Percentiles rank a stretch among this genome's conserved stretches.
phyloP scores from a whole-genome alignment of 2,888 invertebrate species.

The Apodemia mormo region DNA sequence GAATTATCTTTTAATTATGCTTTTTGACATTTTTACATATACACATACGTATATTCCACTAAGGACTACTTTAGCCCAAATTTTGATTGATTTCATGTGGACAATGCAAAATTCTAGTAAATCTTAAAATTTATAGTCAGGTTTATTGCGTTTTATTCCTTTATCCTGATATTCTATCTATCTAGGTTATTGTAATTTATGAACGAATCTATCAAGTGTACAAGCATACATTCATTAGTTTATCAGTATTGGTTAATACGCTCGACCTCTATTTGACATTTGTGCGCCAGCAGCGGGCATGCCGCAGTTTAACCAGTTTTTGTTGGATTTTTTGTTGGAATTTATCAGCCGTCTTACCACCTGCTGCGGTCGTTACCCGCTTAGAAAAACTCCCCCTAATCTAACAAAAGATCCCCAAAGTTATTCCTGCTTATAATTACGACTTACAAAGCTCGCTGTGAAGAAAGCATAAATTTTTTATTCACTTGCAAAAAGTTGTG shows the following conservation, averaged over 20 bases:
- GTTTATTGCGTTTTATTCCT: neutral
- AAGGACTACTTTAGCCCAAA: too few species aligned
- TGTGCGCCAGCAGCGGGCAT: constrained; percentile 41
- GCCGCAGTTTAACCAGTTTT: constrained; percentile 59
- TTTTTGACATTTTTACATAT: too few species aligned
- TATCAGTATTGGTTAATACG: constrained; percentile 30
- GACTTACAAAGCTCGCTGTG: constrained; percentile 68
- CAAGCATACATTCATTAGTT: constrained; percentile 17
- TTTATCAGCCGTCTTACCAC: constrained; percentile 73
- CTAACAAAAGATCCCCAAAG: constrained; percentile 75
- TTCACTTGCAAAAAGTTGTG: constrained; percentile 58
- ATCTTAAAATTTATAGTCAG: neutral
- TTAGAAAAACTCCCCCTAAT: constrained; percentile 70
- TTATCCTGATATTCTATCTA: neutral
- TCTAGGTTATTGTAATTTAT: constrained; percentile 12
- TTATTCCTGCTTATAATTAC: constrained; percentile 78
- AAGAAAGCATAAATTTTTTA: constrained; percentile 62
- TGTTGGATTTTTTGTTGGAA: constrained; percentile 63
- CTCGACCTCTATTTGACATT: constrained; percentile 77
- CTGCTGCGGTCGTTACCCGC: constrained; percentile 78
- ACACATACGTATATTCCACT: too few species aligned
- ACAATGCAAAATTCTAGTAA: neutral
- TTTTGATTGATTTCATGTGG: too few species aligned
- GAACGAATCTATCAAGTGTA: constrained; percentile 7
- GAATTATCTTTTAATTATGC: too few species aligned